These are phyloP conservation scores for Rhyzopertha dominica DNA, from an alignment of 1,140 invertebrate genomes.

Conservation along the genomic window DNA sequence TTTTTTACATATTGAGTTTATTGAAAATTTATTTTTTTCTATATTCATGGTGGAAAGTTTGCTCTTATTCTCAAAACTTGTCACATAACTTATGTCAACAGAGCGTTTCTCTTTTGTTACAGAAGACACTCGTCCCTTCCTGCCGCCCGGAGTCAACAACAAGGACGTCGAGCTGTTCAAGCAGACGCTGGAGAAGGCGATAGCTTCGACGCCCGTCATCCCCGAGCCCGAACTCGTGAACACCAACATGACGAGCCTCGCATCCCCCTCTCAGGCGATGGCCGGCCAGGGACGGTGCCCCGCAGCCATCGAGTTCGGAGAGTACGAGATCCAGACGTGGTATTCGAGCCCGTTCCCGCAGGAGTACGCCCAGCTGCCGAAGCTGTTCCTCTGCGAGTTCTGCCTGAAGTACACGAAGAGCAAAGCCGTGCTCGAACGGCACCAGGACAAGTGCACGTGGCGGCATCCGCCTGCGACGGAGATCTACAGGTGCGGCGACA, in stretches of 20 bases:
- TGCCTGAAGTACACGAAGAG: constrained; percentile 98
- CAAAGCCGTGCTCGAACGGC: constrained; percentile 81
- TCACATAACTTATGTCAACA: background rate
- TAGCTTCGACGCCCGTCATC: constrained; percentile 41
- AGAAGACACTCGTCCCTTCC: constrained; percentile 49
- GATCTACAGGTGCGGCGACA: constrained; percentile 83
- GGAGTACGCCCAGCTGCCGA: constrained; percentile 85
- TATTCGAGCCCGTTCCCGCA: constrained; percentile 91
- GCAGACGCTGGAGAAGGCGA: constrained; percentile 71
- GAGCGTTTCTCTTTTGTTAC: constrained; percentile 28
- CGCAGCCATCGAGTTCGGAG: constrained; percentile 87
- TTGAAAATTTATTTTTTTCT: background rate
- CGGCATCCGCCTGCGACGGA: constrained; percentile 94
- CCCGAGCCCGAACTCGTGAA: constrained; percentile 16
- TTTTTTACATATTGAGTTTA: background rate
- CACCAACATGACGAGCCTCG: constrained; percentile 14
- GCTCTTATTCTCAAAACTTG: background rate
- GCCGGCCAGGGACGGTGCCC: constrained; percentile 63
- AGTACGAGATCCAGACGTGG: constrained; percentile 91
- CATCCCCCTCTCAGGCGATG: constrained; percentile 35
- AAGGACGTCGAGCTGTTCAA: constrained; percentile 84
- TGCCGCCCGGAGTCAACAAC: constrained; percentile 83
- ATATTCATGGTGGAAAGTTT: background rate
- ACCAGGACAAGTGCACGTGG: constrained; percentile 91
- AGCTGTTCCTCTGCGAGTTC: constrained; percentile 95